Percentiles rank a stretch among this genome's conserved stretches.
phyloP scores from a whole-genome alignment of 2,113 vertebrate genomes.

The Anser brachyrhynchus region DNA sequence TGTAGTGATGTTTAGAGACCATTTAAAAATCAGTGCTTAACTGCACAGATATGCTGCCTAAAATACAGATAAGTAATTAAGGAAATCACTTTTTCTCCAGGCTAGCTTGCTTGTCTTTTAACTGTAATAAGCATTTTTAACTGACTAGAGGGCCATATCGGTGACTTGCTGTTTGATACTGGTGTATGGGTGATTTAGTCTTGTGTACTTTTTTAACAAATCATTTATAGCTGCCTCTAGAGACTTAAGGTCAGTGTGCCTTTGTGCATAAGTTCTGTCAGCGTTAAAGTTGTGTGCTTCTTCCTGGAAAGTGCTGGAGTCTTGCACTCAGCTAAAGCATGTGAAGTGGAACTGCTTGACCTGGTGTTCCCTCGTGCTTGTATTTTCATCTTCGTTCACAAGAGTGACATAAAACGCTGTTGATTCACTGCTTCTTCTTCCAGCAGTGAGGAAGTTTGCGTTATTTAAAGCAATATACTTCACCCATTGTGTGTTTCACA shows the following conservation, averaged over 20 bases:
- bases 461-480: neutral
- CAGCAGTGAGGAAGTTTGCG: neutral
- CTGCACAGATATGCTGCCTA: neutral
- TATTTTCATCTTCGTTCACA: neutral
- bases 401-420: too few species aligned
- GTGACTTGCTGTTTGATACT: neutral
- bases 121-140: neutral
- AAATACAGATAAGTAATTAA: neutral
- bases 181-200: neutral
- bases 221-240: neutral
- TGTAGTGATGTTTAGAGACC: rapidly evolving
- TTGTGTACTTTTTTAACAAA: neutral
- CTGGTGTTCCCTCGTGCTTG: neutral
- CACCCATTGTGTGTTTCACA: rapidly evolving
- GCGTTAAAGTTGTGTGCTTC: neutral
- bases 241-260: neutral
- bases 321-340: neutral
- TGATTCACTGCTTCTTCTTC: neutral
- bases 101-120: neutral
- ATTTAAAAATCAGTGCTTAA: neutral
- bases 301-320: neutral
- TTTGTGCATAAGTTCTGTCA: neutral
- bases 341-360: neutral
- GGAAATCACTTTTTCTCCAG: neutral
- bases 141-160: neutral